A percentile compares a stretch with the other conserved stretches of the same genome.
Conservation (phyloP, 2,888 invertebrate species). For the Tetragonula carbonaria region DNA sequence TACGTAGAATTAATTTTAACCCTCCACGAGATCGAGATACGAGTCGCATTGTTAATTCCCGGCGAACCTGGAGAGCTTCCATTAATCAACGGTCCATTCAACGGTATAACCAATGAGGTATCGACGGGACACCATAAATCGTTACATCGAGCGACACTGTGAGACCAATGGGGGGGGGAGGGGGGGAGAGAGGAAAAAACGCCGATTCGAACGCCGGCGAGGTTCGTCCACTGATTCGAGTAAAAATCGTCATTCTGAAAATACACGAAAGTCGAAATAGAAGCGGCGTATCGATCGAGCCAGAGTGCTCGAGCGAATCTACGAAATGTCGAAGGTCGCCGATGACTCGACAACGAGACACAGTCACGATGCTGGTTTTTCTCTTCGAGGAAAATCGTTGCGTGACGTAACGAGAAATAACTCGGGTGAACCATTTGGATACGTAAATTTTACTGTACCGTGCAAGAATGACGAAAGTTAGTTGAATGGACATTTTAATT, state of each 20-base stretch:
- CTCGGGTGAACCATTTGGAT: constrained; percentile 27
- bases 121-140: constrained; percentile 24
- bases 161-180: too few species aligned
- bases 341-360: constrained; percentile 14
- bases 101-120: constrained; percentile 13
- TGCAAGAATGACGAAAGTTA: constrained; percentile 8
- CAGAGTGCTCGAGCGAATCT: constrained; percentile 24
- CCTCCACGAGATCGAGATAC: constrained; percentile 7
- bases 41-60: constrained; percentile 38
- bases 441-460: background rate
- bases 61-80: constrained; percentile 15
- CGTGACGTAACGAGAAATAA: background rate
- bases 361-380: background rate
- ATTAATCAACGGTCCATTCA: constrained; percentile 46
- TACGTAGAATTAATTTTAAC: constrained; percentile 48
- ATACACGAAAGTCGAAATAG: constrained; percentile 46
- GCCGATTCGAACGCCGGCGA: too few species aligned
- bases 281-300: constrained; percentile 47
- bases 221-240: background rate
- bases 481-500: too few species aligned
- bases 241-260: constrained; percentile 2
- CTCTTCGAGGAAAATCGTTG: background rate
- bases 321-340: constrained; percentile 59
- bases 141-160: background rate
- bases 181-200: too few species aligned